Conservation (phyloP, 1,140 invertebrate genomes). For the Diabrotica undecimpunctata region DNA sequence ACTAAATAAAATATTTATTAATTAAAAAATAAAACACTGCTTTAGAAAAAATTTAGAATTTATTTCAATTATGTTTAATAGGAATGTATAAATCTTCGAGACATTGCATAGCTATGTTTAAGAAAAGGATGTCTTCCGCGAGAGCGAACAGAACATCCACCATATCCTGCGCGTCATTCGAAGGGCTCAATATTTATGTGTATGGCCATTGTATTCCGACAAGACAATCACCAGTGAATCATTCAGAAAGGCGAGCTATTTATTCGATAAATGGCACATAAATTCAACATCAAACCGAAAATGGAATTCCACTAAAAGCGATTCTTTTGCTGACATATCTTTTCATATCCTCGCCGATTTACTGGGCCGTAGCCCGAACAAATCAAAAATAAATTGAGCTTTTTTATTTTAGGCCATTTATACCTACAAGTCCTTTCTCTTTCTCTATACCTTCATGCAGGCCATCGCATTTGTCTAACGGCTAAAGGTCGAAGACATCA, state of each 20-base stretch:
- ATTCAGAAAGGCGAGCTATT: conserved; percentile 2
- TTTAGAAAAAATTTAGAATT: too few relatives aligned
- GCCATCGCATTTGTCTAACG: too few relatives aligned
- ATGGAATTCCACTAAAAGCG: conserved; percentile 2
- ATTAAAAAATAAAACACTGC: too few relatives aligned
- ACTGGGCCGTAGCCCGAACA: background rate
- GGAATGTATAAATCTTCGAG: too few relatives aligned
- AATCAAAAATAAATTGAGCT: conserved; percentile 1
- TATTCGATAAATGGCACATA: conserved; percentile 1
- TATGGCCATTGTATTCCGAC: conserved; percentile 1
- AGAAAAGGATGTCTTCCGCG: too few relatives aligned
- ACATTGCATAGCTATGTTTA: too few relatives aligned
- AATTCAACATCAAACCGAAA: conserved; percentile 2
- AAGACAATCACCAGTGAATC: conserved; percentile 2
- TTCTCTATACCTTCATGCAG: too few relatives aligned
- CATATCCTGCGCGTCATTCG: background rate
- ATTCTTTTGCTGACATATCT: background rate
- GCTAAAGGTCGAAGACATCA: too few relatives aligned
- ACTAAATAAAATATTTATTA: too few relatives aligned
- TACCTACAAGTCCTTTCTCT: too few relatives aligned
- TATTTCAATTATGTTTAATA: too few relatives aligned
- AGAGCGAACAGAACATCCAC: too few relatives aligned
- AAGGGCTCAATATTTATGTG: background rate
- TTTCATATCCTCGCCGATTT: background rate
- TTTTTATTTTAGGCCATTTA: background rate